Evolutionary conservation across 37 sponge, comb jelly and placozoan genomes (phyloP), one percentile per base, ranked within the genome.

Genomic region (Chondrilla cf. caribensis): DNA sequence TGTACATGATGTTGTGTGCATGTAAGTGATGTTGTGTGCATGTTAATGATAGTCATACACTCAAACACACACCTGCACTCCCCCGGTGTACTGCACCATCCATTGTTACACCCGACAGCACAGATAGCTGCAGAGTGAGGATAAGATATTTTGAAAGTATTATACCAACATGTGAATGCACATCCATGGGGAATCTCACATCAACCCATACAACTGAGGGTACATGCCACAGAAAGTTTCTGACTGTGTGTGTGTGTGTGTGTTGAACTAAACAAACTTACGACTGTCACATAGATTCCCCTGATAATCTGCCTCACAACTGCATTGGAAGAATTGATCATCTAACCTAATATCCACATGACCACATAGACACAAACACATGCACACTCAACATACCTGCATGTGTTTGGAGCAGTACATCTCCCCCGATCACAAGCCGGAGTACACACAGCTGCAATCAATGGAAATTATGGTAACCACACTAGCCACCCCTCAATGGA

Each of bases 91-190:
- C 41, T 76, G 31, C 87, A 86, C 31, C 28, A n/a, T 24, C 87
- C 87, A 65, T 37, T 78, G 7, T 17, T 9, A 54, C 88, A 88
- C 0, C 80, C 84, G 24, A 9, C 29, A 33, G 43, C 21, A 41
- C 88, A 88, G 22, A 88, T 28, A 24, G 84, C 88, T 88, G 39
- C 28, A 31, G 58, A 44, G 38, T 54, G 44, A 38, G n/a, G n/a
- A 31, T 21, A 47, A 6, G 11, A 47, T 47, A 11, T 47, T 6
- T 47, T 47, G 51, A 47, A 6, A 47, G 51, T 11, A 47, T 6
- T 47, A 47, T 47, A 47, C 51, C 11, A 47, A 47, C 51, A 47
- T 11, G 9, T 14, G 11, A 14, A 47, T 47, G 51, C 11, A 47
- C 51, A 47, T 47, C 51, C 51, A 47, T 14, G 51, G 6, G 51